Percentiles rank a stretch among this genome's conserved stretches.
These are phyloP conservation scores for Apomyelois bistriatella DNA, from an alignment of 2,888 invertebrate genomes.

Conservation along the genomic window DNA sequence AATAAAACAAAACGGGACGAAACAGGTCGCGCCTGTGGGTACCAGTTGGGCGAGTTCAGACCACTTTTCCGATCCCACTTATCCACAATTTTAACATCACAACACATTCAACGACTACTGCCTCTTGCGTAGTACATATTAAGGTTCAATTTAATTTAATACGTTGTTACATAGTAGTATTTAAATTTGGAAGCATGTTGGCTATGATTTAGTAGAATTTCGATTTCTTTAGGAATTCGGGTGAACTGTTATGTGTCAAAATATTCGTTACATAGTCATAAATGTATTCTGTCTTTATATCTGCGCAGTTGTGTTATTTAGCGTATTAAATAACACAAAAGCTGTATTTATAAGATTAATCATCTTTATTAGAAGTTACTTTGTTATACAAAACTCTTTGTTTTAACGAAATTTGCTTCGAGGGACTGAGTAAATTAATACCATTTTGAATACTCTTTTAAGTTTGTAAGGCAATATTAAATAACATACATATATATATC, in stretches of 20 bases:
- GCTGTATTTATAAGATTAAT: background rate
- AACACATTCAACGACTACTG: background rate
- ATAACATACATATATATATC: background rate
- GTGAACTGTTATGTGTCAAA: conserved; percentile 11
- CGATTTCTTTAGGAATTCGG: conserved; percentile 76
- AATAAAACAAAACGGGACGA: conserved; percentile 69
- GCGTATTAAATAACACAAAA: background rate
- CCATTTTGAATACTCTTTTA: background rate
- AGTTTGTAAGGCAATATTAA: background rate
- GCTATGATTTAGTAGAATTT: conserved; percentile 71
- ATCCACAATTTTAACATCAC: conserved; percentile 14
- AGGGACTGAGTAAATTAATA: background rate
- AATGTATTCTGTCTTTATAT: too few species aligned
- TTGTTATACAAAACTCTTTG: background rate
- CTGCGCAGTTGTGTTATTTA: too few species aligned
- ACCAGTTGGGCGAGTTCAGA: conserved; percentile 65
- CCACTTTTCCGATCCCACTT: conserved; percentile 53
- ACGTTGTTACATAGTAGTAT: conserved; percentile 3
- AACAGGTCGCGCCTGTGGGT: conserved; percentile 59
- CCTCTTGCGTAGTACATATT: conserved; percentile 29
- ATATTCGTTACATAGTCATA: background rate
- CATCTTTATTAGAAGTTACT: background rate
- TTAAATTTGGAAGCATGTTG: conserved; percentile 21
- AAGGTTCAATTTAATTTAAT: conserved; percentile 20
- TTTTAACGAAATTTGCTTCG: background rate